These are phyloP conservation scores for Mercenaria mercenaria DNA, from an alignment of 1,140 invertebrate species.

Conservation along the genomic window DNA sequence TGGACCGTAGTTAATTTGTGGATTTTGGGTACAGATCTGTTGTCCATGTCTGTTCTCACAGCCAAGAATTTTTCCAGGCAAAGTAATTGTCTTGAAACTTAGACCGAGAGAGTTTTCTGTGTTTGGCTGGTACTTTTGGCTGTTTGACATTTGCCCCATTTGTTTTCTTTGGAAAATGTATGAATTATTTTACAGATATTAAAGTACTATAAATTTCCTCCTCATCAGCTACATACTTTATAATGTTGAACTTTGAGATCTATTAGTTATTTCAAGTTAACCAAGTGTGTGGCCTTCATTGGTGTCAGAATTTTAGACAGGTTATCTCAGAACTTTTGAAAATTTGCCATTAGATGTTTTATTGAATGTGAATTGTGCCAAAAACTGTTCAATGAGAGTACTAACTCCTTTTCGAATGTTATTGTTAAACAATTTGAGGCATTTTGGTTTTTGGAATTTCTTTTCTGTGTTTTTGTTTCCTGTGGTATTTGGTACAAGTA, in stretches of 20 bases:
- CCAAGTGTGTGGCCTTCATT: background rate
- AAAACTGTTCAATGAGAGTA: background rate
- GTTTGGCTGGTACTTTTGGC: too few species aligned
- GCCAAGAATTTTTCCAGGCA: too few species aligned
- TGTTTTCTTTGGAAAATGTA: too few species aligned
- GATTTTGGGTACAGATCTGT: too few species aligned
- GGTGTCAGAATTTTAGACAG: background rate
- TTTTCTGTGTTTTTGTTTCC: background rate
- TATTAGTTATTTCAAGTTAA: background rate
- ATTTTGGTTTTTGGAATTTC: background rate
- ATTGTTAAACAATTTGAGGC: background rate
- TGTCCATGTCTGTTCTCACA: too few species aligned
- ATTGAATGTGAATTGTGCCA: constrained; percentile 14
- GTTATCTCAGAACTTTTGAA: background rate
- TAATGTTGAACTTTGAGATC: background rate
- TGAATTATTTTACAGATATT: too few species aligned
- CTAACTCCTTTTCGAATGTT: background rate
- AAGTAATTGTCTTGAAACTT: too few species aligned
- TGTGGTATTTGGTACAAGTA: too few species aligned
- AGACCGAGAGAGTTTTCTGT: too few species aligned
- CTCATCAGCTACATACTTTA: background rate
- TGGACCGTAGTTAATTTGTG: too few species aligned
- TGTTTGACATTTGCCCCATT: too few species aligned
- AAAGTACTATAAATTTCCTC: too few species aligned
- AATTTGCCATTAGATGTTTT: background rate